A percentile compares a stretch with the other conserved stretches of the same genome.
phyloP scores from a whole-genome alignment of 2,113 vertebrate species.

The Bungarus multicinctus region DNA sequence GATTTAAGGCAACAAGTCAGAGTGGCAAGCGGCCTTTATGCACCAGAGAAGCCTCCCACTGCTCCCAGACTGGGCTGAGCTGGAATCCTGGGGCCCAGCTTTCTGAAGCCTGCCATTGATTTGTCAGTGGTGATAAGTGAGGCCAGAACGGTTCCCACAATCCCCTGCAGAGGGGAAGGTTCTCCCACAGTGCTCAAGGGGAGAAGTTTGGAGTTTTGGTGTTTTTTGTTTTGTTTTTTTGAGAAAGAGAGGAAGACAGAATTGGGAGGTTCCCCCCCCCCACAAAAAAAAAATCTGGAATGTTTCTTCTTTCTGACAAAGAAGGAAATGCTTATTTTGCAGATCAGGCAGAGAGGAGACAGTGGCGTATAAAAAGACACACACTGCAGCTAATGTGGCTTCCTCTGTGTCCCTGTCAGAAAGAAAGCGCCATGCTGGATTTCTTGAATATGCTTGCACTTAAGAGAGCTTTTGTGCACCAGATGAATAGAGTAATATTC shows the following conservation, averaged over 20 bases:
- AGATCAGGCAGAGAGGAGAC: constrained; percentile 4
- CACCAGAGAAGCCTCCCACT: constrained; percentile 67
- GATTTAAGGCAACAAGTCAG: constrained; percentile 69
- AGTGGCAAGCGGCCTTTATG: constrained; percentile 64
- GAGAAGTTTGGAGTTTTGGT: too few species aligned
- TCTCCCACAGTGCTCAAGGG: constrained; percentile 75
- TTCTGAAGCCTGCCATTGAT: constrained; percentile 76
- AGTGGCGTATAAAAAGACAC: neutral
- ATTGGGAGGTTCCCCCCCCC: neutral
- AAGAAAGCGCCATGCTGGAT: neutral
- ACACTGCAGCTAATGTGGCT: fast-evolving
- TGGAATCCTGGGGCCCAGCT: constrained; percentile 68
- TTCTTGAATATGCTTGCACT: constrained; percentile 26
- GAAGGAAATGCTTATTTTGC: constrained; percentile 30
- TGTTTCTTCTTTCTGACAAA: constrained; percentile 42
- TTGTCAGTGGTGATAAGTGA: constrained; percentile 76
- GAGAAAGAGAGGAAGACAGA: constrained; percentile 57
- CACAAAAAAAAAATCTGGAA: constrained; percentile 45
- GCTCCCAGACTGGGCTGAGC: constrained; percentile 58
- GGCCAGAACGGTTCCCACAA: constrained; percentile 75
- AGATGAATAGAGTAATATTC: constrained; percentile 32
- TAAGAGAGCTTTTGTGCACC: constrained; percentile 24
- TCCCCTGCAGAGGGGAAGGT: constrained; percentile 70
- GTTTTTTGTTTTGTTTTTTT: neutral
- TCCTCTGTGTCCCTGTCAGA: neutral